Evolutionary conservation across 2,113 vertebrate species (phyloP).

Genomic region (Astur gentilis): DNA sequence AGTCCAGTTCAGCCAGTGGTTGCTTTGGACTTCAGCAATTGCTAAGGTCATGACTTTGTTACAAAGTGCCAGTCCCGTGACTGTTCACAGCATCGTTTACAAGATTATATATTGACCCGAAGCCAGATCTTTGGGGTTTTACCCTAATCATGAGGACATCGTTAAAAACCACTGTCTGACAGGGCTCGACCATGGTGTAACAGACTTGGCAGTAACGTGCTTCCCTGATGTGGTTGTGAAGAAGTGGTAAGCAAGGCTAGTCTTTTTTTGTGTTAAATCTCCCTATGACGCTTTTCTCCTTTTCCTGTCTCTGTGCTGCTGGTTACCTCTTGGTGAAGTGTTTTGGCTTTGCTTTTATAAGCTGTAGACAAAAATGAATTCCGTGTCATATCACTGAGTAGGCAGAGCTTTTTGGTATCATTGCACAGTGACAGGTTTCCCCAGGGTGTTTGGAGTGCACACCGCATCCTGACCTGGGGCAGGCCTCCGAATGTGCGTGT

Average conservation of each 20-base stretch:
- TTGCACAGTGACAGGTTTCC: background rate
- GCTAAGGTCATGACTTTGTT: background rate
- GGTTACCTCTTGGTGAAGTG: background rate
- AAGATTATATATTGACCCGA: background rate
- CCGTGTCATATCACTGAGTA: rapidly evolving
- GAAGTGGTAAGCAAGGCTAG: background rate
- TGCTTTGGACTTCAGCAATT: background rate
- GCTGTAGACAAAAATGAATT: background rate
- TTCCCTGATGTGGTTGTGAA: background rate
- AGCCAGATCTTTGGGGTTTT: background rate
- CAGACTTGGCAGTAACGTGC: rapidly evolving
- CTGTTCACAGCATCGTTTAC: background rate
- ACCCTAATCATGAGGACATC: background rate
- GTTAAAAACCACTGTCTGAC: background rate
- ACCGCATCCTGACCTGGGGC: background rate
- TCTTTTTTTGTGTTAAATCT: background rate
- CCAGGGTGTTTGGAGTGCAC: rapidly evolving
- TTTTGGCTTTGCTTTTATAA: background rate
- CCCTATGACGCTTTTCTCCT: background rate
- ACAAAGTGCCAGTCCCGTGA: background rate
- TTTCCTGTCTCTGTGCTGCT: background rate
- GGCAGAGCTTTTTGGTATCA: background rate
- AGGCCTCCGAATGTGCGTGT: background rate
- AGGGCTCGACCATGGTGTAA: background rate
- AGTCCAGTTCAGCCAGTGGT: background rate